Evolutionary conservation across 2,888 invertebrate species (phyloP), one percentile per base, ranked within the genome.

Genomic region (Disparrhopalites patrizii): DNA sequence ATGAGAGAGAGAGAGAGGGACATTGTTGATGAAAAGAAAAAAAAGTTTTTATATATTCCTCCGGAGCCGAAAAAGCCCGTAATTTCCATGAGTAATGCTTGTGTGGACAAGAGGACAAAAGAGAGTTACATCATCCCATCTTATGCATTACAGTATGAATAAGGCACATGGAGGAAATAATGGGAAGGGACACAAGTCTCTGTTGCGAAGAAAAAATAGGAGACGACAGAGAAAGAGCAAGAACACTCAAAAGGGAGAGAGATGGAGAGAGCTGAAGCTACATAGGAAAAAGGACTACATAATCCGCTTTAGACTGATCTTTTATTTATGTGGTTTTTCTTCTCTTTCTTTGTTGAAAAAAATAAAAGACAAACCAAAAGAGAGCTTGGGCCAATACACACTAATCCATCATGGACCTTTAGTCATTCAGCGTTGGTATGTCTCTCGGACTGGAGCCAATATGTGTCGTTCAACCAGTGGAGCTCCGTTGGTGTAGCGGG

Each of bases 261-360:
- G 20, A 43, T 43, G 43, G 43, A n/a, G 20, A 43, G 43, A 43
- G 43, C 7, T 5, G 27, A 33, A 13, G 30, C 31, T 18, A 10
- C 33, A 33, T 8, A 56, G 36, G 3, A n/a, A 28, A 43, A 47
- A 13, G 47, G 30, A 47, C 47, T 58, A 58, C 58, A 58, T 58
- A 58, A 58, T 58, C 58, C 58, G 58, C 58, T 58, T 58, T 58
- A 58, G 58, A 58, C 58, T 58, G 58, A 58, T 58, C 58, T 58
- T 58, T 58, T 58, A 58, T 58, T 58, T 58, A 58, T 58, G 58
- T 58, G 43, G 43, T 58, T 58, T 58, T 58, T 58, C n/a, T n/a
- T n/a, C n/a, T n/a, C n/a, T n/a, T 47, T 23, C 15, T 51, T 25
- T 51, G 43, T 58, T 56, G 38, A 23, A 56, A 56, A 56, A 25